Evolutionary conservation across 2,888 invertebrate species (phyloP), one percentile per base, ranked within the genome.

Genomic region (Eueremaeus valkanovi): DNA sequence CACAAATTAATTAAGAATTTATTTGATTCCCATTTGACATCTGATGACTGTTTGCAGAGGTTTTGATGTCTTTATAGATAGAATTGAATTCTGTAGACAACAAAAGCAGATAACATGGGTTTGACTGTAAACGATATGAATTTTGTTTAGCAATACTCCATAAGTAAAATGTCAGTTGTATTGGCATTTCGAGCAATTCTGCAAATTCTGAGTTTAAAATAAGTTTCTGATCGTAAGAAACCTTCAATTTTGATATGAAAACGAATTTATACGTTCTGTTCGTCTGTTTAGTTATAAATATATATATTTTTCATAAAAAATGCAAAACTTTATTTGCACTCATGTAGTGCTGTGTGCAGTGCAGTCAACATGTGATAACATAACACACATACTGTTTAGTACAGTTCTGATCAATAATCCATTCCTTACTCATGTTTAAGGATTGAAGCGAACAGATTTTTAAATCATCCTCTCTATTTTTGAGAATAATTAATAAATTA

Each of bases 11-110:
- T n/a, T n/a, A n/a, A n/a, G n/a, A n/a, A n/a, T n/a, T n/a, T n/a
- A n/a, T n/a, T n/a, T n/a, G n/a, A n/a, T n/a, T n/a, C n/a, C n/a
- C n/a, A n/a, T n/a, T n/a, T n/a, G n/a, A n/a, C n/a, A n/a, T n/a
- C n/a, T n/a, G n/a, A n/a, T n/a, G n/a, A n/a, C n/a, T n/a, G n/a
- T n/a, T n/a, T n/a, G n/a, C n/a, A n/a, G n/a, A n/a, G n/a, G 29
- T 61, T 31, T 61, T 61, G 61, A 61, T 61, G 31, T 61, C 61
- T 61, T 55, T 55, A 55, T 55, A 61, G 27, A 61, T 61, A 61
- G 61, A 31, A 31, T 55, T 24, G 24, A 55, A 24, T 55, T 55
- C 21, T 13, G 24, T 24, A 9, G 21, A n/a, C 18, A 49, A 18
- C n/a, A 55, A 24, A 55, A 24, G 21, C 18, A 55, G 21, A 55